Percentiles rank a stretch among this genome's conserved stretches.
These are phyloP conservation scores for Drosophila equinoxialis DNA, from an alignment of 1,140 invertebrate genomes.

Conservation along the genomic window DNA sequence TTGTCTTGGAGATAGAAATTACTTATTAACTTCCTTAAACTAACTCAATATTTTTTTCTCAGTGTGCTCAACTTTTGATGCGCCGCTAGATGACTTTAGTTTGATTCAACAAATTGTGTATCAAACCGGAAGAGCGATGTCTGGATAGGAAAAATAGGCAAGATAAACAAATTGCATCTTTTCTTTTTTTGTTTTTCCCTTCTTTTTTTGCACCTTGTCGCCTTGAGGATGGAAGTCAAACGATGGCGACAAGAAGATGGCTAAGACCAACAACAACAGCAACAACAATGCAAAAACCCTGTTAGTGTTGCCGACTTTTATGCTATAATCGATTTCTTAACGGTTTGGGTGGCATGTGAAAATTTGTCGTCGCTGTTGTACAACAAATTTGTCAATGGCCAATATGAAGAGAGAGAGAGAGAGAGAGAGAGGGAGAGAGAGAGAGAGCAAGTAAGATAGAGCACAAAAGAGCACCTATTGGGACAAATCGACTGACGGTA, in stretches of 20 bases:
- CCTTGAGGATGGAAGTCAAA: constrained; percentile 63
- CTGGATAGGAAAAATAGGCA: constrained; percentile 23
- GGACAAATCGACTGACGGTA: constrained; percentile 36
- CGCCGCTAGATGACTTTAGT: neutral
- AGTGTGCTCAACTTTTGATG: constrained; percentile 12
- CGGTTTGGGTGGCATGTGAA: constrained; percentile 71
- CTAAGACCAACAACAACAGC: constrained; percentile 23
- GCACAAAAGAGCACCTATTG: neutral
- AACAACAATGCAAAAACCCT: constrained; percentile 30
- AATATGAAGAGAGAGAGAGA: constrained; percentile 14
- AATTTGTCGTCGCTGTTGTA: constrained; percentile 76
- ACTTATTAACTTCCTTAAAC: too few species aligned
- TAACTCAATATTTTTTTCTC: neutral
- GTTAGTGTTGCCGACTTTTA: constrained; percentile 55
- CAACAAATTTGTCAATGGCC: constrained; percentile 69
- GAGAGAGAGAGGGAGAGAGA: constrained; percentile 18
- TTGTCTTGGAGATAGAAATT: too few species aligned
- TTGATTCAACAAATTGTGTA: constrained; percentile 34
- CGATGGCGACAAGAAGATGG: constrained; percentile 39
- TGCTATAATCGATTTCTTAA: constrained; percentile 77
- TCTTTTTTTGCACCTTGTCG: constrained; percentile 65
- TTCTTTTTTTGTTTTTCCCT: neutral
- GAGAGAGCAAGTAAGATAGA: constrained; percentile 23
- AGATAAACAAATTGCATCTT: constrained; percentile 40
- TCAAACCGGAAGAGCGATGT: constrained; percentile 56